Base-by-base conservation (phyloP, 2,888 invertebrate species). In the Thecophora atra region DNA sequence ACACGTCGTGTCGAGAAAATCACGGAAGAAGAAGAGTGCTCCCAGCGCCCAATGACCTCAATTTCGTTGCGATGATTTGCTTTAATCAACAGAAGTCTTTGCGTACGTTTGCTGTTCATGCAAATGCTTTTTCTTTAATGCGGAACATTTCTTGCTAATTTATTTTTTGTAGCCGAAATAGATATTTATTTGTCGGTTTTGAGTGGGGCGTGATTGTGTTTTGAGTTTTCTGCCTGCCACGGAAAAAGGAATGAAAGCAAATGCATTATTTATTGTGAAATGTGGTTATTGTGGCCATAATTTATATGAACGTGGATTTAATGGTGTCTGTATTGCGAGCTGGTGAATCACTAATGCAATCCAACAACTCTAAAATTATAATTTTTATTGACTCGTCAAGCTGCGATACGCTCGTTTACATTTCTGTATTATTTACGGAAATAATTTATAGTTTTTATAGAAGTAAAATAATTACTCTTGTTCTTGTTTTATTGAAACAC, bases 261-360 rank as follows among this genome's bases (percentile, higher is more conserved):
- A 54, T 68, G 68, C 68, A 58, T 68, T 68, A 56, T 67, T 56
- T 56, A 56, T 67, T 67, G 67, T 21, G 67, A 67, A 67, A 67
- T 30, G 11, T 37, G 24, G 37, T 42, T 65, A 24, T 11, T 60
- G 7, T 30, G 60, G 24, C 17, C 30, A 37, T 37, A 60, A 30
- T 26, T 30, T 60, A 28, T 47, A n/a, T 8, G n/a, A 8, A 11
- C 37, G 11, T 37, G 1, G 6, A 1, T 37, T 37, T 24, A 17
- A 44, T 64, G 47, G 64, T 44, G 47, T 47, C 47, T 47, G 21
- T 56, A 68, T 68, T 58, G 68, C 56, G 56, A 56, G 15, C 37
- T 51, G 44, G 28, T 56, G 44, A 69, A 70, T 66, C 52, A 51
- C n/a, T 28, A 26, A 26, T 8, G 24, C 28, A 30, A 37, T 30